A percentile compares a stretch with the other conserved stretches of the same genome.
Evolutionary conservation across 2,113 vertebrate species (phyloP).

Genomic region (Micronycteris hirsuta): DNA sequence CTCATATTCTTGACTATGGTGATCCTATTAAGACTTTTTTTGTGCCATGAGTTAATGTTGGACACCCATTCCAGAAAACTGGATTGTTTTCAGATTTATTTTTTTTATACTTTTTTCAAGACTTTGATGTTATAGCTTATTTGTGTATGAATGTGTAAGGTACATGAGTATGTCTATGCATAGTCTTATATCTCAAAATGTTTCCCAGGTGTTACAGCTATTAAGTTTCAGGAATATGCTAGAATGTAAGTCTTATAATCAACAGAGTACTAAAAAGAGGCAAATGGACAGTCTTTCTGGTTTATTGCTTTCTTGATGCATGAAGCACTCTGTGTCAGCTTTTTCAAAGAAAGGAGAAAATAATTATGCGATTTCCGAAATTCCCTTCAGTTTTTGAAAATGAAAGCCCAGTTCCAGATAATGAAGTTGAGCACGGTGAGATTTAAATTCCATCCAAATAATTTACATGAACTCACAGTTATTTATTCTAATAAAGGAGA

Average conservation of each 20-base stretch:
- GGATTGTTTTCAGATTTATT: not conserved
- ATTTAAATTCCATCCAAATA: slow-evolving; percentile 52
- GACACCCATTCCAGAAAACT: not conserved
- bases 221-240: not conserved
- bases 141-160: not conserved
- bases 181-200: not conserved
- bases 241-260: not conserved
- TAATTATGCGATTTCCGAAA: slow-evolving; percentile 48
- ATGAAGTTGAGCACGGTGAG: slow-evolving; percentile 46
- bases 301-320: slow-evolving; percentile 23
- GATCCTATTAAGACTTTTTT: not conserved
- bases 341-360: slow-evolving; percentile 41
- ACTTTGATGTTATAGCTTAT: not conserved
- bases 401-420: slow-evolving; percentile 65
- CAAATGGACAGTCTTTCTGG: not conserved
- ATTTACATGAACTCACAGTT: slow-evolving; percentile 38
- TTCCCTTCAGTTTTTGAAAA: slow-evolving; percentile 43
- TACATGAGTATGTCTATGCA: not conserved
- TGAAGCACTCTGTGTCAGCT: slow-evolving; percentile 23
- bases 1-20: not conserved
- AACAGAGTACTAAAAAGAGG: not conserved
- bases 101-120: not conserved
- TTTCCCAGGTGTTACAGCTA: not conserved
- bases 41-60: not conserved
- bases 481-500: slow-evolving; percentile 53